Conservation (phyloP, 2,797 vertebrate genomes). For the Cirrhinus mrigala region DNA sequence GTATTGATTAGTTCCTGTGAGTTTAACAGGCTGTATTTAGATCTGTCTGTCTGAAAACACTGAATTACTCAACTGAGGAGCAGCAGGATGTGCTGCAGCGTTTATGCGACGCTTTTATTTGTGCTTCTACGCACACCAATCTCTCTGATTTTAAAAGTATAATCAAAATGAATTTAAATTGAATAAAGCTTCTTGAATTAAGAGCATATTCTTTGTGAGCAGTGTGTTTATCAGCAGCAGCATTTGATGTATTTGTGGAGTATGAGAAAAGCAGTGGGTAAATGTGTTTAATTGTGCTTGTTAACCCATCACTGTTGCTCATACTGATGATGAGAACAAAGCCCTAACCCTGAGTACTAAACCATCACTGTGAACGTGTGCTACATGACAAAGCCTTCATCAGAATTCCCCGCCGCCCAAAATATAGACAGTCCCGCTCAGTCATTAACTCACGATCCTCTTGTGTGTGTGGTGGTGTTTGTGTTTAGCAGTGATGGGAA, state of each 20-base stretch:
- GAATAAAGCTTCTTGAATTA: neutral
- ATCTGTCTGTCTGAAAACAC: constrained; percentile 29
- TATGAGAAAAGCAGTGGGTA: neutral
- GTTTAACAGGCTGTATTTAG: constrained; percentile 59
- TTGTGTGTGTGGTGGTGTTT: too few relatives aligned
- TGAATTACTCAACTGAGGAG: neutral
- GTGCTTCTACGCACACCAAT: neutral
- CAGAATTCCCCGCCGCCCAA: too few relatives aligned
- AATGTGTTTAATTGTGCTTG: too few relatives aligned
- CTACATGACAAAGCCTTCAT: too few relatives aligned
- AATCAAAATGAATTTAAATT: neutral
- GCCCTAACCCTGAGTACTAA: too few relatives aligned
- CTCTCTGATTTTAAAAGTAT: neutral
- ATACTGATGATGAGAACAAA: too few relatives aligned
- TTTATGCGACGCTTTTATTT: neutral
- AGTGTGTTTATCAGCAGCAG: neutral
- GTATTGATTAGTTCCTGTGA: constrained; percentile 68
- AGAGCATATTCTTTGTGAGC: neutral
- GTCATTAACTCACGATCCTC: too few relatives aligned
- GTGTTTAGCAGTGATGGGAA: too few relatives aligned
- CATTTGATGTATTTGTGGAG: neutral
- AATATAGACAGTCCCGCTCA: too few relatives aligned
- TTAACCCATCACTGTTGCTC: too few relatives aligned
- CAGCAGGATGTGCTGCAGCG: too few relatives aligned
- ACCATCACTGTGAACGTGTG: too few relatives aligned